These are phyloP conservation scores for Drosophila borborema DNA, from an alignment of 2,888 invertebrate genomes.

Conservation along the genomic window DNA sequence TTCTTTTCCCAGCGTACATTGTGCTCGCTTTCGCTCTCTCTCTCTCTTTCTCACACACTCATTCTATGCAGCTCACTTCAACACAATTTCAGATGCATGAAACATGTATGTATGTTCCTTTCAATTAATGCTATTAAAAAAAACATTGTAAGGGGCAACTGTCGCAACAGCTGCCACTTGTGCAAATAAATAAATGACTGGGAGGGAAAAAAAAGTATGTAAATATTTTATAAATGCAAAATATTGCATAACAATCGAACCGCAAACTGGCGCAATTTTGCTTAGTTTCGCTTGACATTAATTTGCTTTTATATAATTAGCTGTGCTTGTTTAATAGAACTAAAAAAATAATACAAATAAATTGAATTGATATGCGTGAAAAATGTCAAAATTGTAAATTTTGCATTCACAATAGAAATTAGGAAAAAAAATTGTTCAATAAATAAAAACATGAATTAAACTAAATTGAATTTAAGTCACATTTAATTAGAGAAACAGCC, in stretches of 20 bases:
- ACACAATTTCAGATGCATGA: not conserved
- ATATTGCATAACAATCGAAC: slow-evolving; percentile 29
- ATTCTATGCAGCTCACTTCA: not conserved
- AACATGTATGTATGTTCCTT: slow-evolving; percentile 19
- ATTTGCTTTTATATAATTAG: slow-evolving; percentile 6
- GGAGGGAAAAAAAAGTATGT: not conserved
- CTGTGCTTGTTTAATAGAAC: not conserved
- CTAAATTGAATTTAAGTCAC: not conserved
- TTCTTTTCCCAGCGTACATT: not conserved
- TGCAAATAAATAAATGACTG: slow-evolving; percentile 19
- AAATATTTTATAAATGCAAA: slow-evolving; percentile 28
- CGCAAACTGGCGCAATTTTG: slow-evolving; percentile 14
- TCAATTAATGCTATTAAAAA: slow-evolving; percentile 56
- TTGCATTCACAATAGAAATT: not conserved
- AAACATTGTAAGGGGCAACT: slow-evolving; percentile 32
- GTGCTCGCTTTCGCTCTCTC: not conserved
- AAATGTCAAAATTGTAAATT: not conserved
- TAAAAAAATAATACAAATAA: not conserved
- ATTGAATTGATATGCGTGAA: not conserved
- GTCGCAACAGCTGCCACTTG: slow-evolving; percentile 33
- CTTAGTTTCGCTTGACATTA: not conserved
- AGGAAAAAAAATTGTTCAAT: not conserved
- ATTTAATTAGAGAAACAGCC: not conserved
- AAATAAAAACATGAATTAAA: not conserved
- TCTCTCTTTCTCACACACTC: not conserved